Percentiles rank a stretch among this genome's conserved stretches.
These are phyloP conservation scores for Tethea ocularis DNA, from an alignment of 2,888 invertebrate species.

Conservation along the genomic window DNA sequence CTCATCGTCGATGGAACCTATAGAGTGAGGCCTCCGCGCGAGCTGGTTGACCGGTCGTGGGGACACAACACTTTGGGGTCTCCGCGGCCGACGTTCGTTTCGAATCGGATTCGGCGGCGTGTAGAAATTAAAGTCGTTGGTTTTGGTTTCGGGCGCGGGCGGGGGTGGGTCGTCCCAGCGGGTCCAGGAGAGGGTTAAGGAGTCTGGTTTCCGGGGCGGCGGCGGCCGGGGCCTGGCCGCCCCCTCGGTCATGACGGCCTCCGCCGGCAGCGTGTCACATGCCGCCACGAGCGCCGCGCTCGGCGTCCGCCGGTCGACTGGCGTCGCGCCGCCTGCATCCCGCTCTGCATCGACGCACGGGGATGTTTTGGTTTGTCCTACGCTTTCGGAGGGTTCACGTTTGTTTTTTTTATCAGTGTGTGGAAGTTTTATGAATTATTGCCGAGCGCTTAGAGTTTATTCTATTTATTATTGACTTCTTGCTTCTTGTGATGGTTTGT, in stretches of 20 bases:
- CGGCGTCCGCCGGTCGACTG: slow-evolving; percentile 65
- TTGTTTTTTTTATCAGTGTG: slow-evolving; percentile 1
- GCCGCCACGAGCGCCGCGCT: slow-evolving; percentile 64
- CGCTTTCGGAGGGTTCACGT: slow-evolving; percentile 3
- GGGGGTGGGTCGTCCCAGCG: slow-evolving; percentile 80
- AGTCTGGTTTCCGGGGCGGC: slow-evolving; percentile 80
- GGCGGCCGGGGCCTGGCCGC: slow-evolving; percentile 78
- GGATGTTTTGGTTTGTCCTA: slow-evolving; percentile 43
- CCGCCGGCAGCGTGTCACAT: slow-evolving; percentile 62
- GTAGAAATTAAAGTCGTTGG: slow-evolving; percentile 79
- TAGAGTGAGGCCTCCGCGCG: slow-evolving; percentile 84
- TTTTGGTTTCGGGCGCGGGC: slow-evolving; percentile 68
- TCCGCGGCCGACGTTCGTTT: slow-evolving; percentile 58
- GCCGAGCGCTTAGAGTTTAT: not conserved
- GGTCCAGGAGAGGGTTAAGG: slow-evolving; percentile 67
- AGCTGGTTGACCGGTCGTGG: slow-evolving; percentile 65
- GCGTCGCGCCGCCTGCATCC: slow-evolving; percentile 47
- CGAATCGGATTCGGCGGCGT: slow-evolving; percentile 77
- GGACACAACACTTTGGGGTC: slow-evolving; percentile 82
- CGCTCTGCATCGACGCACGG: slow-evolving; percentile 51
- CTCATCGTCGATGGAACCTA: slow-evolving; percentile 79
- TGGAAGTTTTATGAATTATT: slow-evolving; percentile 2
- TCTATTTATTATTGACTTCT: slow-evolving; percentile 5
- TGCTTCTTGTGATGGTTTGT: not conserved
- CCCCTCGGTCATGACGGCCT: slow-evolving; percentile 73